A percentile compares a stretch with the other conserved stretches of the same genome.
Evolutionary conservation across 2,888 invertebrate species (phyloP).

Genomic region (Marronus borbonicus): DNA sequence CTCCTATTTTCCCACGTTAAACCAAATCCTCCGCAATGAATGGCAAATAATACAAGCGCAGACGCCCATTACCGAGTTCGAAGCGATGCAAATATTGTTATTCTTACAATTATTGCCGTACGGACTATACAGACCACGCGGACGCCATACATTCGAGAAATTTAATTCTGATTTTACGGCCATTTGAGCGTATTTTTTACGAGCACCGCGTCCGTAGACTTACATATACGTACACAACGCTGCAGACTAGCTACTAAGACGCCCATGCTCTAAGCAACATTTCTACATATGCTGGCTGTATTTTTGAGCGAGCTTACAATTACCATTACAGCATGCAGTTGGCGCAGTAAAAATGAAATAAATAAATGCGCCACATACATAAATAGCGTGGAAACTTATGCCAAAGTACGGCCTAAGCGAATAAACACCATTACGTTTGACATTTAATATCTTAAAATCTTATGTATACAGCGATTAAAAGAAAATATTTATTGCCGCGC

Average conservation of each 20-base stretch:
- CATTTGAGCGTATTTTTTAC: slow-evolving; percentile 43
- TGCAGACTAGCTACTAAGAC: too few relatives aligned
- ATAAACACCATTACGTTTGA: slow-evolving; percentile 47
- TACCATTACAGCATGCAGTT: slow-evolving; percentile 28
- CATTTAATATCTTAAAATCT: slow-evolving; percentile 51
- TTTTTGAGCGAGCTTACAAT: slow-evolving; percentile 12
- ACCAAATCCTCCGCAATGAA: too few relatives aligned
- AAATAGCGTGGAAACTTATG: slow-evolving; percentile 43
- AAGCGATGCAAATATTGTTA: slow-evolving; percentile 16
- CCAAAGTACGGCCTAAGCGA: slow-evolving; percentile 34
- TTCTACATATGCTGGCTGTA: neutral
- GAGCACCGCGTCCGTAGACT: neutral
- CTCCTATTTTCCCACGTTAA: too few relatives aligned
- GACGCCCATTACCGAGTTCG: neutral
- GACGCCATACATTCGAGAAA: slow-evolving; percentile 30
- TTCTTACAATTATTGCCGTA: slow-evolving; percentile 25
- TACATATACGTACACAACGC: neutral
- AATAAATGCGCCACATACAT: slow-evolving; percentile 29
- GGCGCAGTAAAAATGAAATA: slow-evolving; percentile 41
- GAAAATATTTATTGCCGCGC: slow-evolving; percentile 50
- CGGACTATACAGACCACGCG: neutral
- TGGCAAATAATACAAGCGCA: too few relatives aligned
- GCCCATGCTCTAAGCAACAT: too few relatives aligned
- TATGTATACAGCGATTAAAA: slow-evolving; percentile 48
- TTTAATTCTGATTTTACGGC: slow-evolving; percentile 43